These are phyloP conservation scores for Mallotus villosus DNA, from an alignment of 2,797 vertebrate genomes.

Conservation along the genomic window DNA sequence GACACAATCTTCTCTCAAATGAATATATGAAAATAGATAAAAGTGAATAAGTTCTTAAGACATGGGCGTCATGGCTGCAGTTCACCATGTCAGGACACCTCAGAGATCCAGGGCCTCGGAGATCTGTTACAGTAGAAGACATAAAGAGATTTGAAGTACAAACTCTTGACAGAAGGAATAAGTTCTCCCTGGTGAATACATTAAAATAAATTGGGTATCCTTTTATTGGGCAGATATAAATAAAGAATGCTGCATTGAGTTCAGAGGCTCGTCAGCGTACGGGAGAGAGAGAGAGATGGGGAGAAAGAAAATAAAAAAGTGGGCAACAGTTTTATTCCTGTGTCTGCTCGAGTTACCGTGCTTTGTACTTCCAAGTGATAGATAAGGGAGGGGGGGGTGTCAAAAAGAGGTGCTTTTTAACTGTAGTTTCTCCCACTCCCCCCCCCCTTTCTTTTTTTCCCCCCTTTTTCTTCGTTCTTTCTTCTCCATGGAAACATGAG, in stretches of 20 bases:
- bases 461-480: slow-evolving; percentile 15
- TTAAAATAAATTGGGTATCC: slow-evolving; percentile 31
- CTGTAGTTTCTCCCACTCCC: slow-evolving; percentile 11
- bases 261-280: slow-evolving; percentile 9
- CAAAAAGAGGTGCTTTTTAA: slow-evolving; percentile 37
- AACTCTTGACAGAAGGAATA: slow-evolving; percentile 20
- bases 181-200: slow-evolving; percentile 14
- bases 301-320: slow-evolving; percentile 3
- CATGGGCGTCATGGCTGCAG: background rate
- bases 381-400: slow-evolving; percentile 44
- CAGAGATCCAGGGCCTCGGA: background rate
- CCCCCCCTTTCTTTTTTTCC: slow-evolving; percentile 18
- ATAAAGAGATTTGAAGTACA: slow-evolving; percentile 23
- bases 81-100: too few species aligned
- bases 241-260: slow-evolving; percentile 17
- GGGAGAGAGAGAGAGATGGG: background rate
- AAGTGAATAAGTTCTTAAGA: too few species aligned
- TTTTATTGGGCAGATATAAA: slow-evolving; percentile 22
- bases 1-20: background rate
- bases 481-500: slow-evolving; percentile 46
- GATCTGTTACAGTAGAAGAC: slow-evolving; percentile 11
- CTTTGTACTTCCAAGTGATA: slow-evolving; percentile 50
- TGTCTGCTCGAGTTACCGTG: slow-evolving; percentile 42
- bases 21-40: too few species aligned
- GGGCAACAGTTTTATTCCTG: slow-evolving; percentile 36